Base-by-base conservation (phyloP, 37 sponge, comb jelly and placozoan genomes). In the Cliona cf. orientalis region DNA sequence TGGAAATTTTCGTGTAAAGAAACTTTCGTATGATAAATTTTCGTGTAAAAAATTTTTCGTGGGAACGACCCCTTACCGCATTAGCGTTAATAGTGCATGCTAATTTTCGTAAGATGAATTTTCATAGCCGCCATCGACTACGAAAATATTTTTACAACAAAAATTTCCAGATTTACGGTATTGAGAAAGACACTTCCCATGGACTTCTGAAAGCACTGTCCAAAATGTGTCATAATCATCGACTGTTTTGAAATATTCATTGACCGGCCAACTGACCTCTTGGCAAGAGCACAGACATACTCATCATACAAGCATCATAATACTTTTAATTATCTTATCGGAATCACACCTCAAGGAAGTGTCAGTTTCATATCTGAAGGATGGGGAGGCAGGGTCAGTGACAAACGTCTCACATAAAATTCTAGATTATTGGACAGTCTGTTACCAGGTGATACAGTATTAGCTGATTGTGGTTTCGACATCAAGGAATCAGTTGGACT, bases 171-270 rank as follows among this genome's bases (percentile, higher is more conserved):
- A n/a, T n/a, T n/a, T n/a, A n/a, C n/a, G n/a, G n/a, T n/a, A 34
- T 58, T 91, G 4, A 41, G 58, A 58, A 72, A 60, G 41, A 86
- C 79, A 0, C 43, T 85, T 62, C 91, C 91, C 1, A 45, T 69
- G 40, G 62, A 46, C 38, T 90, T 83, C 42, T 29, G 36, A 37
- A 76, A 77, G 55, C 53, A 87, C 40, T 75, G 62, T 69, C 78
- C 71, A 19, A 87, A 71, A 2, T 80, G 82, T 26, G 66, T 55
- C 1, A 65, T 75, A 23, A 74, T 80, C 25, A 84, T 84, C 5
- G 70, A 88, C 28, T 88, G 89, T 56, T 77, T 77, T 42, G 78
- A 88, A 29, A 39, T 88, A 32, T 82, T 83, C 32, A 84, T 88
- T 43, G 89, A 88, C 12, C 35, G 89, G 31, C 89, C 89, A 3